Base-by-base conservation (phyloP, 2,113 vertebrate species). In the Hucho hucho region DNA sequence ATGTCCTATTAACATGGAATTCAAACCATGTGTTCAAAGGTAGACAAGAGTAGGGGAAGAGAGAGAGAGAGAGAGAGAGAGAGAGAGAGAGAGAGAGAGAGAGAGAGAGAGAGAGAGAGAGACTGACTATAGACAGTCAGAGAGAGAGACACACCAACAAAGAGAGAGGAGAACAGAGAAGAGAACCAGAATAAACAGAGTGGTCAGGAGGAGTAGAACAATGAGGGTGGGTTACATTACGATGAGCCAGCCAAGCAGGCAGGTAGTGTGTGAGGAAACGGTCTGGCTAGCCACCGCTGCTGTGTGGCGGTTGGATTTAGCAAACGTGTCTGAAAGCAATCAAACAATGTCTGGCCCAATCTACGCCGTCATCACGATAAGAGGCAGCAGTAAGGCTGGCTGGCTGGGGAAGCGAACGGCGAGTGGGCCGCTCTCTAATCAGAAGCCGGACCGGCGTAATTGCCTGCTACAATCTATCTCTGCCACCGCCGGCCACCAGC, bases 371-470 rank as follows among this genome's bases (percentile, higher is more conserved):
- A 83, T 89, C 85, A 81, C 76, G 4, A 71, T 75, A 79, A 84
- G 81, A 87, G 80, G 68, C 79, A 67, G 83, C 72, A 70, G 76
- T 32, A 79, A 43, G 37, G 37, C 37, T 83, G 83, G 84, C 76
- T 20, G 43, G 70, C 22, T 64, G 64, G 29, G 64, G 24, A 46
- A 22, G 49, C 25, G 77, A 73, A 73, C 76, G 79, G 78, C 37
- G 49, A 83, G 82, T 78, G 82, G 88, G 74, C 87, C 81, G 81
- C 79, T 81, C 88, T 87, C 81, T 91, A 88, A 91, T 86, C 84
- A 89, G 88, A 77, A 77, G 77, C 80, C 71, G 75, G 73, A 75
- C 84, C 53, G 56, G 79, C 64, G 73, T 80, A 78, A 83, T 82
- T 72, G 85, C 84, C 80, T 70, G 87, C 86, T 81, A 82, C 86